Percentiles rank a stretch among this genome's conserved stretches.
Evolutionary conservation across 2,113 vertebrate species (phyloP).

Genomic region (Monopterus albus): DNA sequence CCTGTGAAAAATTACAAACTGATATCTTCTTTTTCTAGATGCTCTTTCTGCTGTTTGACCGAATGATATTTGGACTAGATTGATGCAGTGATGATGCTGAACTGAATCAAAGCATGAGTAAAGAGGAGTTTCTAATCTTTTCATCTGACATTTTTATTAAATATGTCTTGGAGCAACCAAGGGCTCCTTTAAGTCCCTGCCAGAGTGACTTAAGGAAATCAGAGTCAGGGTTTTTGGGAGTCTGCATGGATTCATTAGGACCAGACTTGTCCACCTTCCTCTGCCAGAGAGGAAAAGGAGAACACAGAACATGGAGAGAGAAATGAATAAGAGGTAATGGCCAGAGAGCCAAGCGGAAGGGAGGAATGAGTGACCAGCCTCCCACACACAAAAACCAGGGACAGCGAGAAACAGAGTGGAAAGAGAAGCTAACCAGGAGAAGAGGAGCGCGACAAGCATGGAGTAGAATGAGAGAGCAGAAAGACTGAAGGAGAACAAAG

Average conservation of each 20-base stretch:
- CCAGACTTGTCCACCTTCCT: constrained; percentile 75
- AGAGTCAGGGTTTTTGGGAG: constrained; percentile 74
- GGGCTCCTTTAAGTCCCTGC: constrained; percentile 74
- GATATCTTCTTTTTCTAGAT: constrained; percentile 26
- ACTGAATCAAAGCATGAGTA: constrained; percentile 59
- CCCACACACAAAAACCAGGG: constrained; percentile 24
- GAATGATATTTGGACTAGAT: constrained; percentile 49
- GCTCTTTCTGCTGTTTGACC: constrained; percentile 31
- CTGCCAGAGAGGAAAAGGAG: constrained; percentile 64
- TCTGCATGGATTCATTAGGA: constrained; percentile 82
- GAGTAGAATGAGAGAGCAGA: constrained; percentile 37
- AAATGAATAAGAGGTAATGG: constrained; percentile 49
- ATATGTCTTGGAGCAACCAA: constrained; percentile 64
- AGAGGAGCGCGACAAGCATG: constrained; percentile 22
- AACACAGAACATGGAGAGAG: constrained; percentile 47
- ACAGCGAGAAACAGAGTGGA: constrained; percentile 45
- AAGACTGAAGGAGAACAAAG: constrained; percentile 54
- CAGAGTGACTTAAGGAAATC: constrained; percentile 82
- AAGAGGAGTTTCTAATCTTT: constrained; percentile 74
- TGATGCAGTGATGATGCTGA: constrained; percentile 49
- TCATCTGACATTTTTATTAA: constrained; percentile 82
- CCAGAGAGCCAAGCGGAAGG: constrained; percentile 10
- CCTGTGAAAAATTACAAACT: constrained; percentile 44
- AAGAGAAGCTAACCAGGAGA: constrained; percentile 50
- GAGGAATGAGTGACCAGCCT: constrained; percentile 40